These are phyloP conservation scores for Papilio polytes DNA, from an alignment of 1,140 invertebrate genomes.

Conservation along the genomic window DNA sequence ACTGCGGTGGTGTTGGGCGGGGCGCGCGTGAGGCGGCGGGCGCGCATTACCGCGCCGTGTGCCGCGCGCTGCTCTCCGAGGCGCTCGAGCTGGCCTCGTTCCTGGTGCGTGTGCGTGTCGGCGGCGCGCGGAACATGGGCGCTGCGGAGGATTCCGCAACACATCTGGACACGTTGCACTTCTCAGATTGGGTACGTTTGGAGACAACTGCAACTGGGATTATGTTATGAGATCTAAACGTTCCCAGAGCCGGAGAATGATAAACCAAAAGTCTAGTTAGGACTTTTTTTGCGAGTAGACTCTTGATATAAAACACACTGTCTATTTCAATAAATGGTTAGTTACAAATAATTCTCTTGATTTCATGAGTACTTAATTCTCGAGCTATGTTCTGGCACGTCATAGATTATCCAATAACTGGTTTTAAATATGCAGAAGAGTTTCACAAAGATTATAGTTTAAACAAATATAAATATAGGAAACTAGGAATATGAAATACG, in stretches of 20 bases:
- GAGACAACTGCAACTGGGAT: background rate
- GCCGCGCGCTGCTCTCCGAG: slow-evolving; percentile 95
- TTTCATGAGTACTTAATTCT: background rate
- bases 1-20: slow-evolving; percentile 78
- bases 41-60: slow-evolving; percentile 95
- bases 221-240: background rate
- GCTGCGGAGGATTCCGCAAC: slow-evolving; percentile 85
- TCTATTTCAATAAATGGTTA: too few species aligned
- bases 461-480: slow-evolving; percentile 1
- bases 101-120: slow-evolving; percentile 91
- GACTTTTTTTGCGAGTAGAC: too few species aligned
- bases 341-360: too few species aligned
- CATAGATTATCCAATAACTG: background rate
- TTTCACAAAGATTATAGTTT: slow-evolving; percentile 4
- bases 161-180: slow-evolving; percentile 91
- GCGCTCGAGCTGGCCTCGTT: slow-evolving; percentile 95
- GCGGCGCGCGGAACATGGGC: slow-evolving; percentile 85
- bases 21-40: slow-evolving; percentile 86
- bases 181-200: slow-evolving; percentile 92
- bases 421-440: background rate
- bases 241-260: background rate
- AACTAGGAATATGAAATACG: background rate
- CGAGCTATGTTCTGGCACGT: background rate
- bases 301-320: background rate
- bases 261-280: background rate